A percentile compares a stretch with the other conserved stretches of the same genome.
phyloP scores from a whole-genome alignment of 2,113 vertebrate genomes.

The Lepisosteus oculatus region DNA sequence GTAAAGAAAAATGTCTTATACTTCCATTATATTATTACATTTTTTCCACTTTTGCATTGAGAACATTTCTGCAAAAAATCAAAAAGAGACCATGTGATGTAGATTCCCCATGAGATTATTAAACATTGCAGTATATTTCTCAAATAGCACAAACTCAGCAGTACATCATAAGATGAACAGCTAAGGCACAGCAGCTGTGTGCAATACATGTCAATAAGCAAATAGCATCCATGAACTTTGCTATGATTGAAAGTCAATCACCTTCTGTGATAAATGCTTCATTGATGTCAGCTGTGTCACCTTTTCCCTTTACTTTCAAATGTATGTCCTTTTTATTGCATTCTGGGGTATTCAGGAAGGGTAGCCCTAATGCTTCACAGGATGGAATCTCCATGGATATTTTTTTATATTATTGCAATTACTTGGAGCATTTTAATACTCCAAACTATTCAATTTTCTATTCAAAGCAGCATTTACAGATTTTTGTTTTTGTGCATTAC shows the following conservation, averaged over 20 bases:
- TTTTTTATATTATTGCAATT: no score
- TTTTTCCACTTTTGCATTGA: no score
- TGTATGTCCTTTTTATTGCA: neutral
- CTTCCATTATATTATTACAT: no score
- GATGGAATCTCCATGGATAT: no score
- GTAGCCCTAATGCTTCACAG: no score
- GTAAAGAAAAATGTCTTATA: no score
- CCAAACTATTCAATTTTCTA: no score
- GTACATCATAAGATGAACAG: neutral
- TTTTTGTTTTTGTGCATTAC: no score
- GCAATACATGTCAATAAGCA: constrained; percentile 3
- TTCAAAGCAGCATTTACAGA: no score
- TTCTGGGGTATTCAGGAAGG: no score
- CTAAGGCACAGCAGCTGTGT: neutral
- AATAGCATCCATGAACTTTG: neutral
- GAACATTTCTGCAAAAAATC: no score
- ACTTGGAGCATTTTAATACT: no score
- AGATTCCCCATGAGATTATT: neutral
- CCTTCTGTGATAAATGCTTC: neutral
- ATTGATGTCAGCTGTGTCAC: neutral
- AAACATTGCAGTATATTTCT: neutral
- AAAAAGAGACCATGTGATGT: neutral
- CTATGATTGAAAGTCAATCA: neutral
- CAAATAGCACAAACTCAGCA: constrained; percentile 3
- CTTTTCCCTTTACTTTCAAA: neutral